Percentiles rank a stretch among this genome's conserved stretches.
These are phyloP conservation scores for Xenotilapia longispinis DNA, from an alignment of 2,113 vertebrate species.

Conservation along the genomic window DNA sequence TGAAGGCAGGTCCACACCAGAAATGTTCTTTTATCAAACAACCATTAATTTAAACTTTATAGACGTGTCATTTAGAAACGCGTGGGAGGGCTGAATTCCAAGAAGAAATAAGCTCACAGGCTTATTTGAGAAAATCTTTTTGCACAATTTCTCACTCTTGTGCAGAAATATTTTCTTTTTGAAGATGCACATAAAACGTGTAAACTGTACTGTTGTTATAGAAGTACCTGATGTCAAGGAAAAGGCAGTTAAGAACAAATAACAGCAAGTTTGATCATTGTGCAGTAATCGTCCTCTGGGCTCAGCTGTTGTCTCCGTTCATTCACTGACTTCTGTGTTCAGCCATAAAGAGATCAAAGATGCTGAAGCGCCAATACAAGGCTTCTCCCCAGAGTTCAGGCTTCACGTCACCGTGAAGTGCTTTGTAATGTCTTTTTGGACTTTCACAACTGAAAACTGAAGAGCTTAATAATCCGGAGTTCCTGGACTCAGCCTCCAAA, in stretches of 20 bases:
- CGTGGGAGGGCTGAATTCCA: fast-evolving
- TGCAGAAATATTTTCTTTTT: background rate
- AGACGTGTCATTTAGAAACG: background rate
- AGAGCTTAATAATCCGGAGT: fast-evolving
- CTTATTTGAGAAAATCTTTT: background rate
- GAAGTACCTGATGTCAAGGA: background rate
- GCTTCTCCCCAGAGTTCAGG: background rate
- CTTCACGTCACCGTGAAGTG: background rate
- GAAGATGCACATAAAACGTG: background rate
- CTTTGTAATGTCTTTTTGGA: background rate
- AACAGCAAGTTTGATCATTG: background rate
- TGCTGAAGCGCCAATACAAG: fast-evolving
- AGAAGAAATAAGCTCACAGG: background rate
- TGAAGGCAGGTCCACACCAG: fast-evolving
- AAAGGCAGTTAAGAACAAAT: background rate
- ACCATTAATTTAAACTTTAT: fast-evolving
- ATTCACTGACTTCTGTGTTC: background rate
- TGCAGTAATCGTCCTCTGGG: background rate
- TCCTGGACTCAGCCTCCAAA: background rate
- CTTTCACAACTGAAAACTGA: background rate
- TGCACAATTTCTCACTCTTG: background rate
- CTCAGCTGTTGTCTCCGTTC: background rate
- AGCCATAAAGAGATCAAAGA: background rate
- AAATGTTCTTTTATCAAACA: background rate
- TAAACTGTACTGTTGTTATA: background rate